These are phyloP conservation scores for Conus canariensis DNA, from an alignment of 2,888 invertebrate species.

Conservation along the genomic window DNA sequence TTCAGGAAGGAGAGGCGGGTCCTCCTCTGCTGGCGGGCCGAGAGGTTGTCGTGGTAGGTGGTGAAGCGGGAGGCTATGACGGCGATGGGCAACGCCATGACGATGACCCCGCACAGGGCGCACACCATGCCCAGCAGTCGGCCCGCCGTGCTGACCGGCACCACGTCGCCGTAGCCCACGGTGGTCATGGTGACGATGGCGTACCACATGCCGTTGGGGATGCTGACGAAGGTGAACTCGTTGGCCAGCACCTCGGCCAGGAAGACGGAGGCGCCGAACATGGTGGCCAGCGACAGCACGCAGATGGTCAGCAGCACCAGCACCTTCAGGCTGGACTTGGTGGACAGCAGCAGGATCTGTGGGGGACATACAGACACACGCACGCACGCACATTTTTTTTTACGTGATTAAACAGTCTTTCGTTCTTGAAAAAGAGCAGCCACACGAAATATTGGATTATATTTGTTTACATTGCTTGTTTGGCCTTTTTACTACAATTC, in stretches of 20 bases:
- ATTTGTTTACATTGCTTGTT: no score
- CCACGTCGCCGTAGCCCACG: conserved; percentile 48
- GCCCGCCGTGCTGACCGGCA: conserved; percentile 30
- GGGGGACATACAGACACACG: not conserved
- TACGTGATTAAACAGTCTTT: conserved; percentile 46
- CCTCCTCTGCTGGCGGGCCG: not conserved
- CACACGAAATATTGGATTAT: not conserved
- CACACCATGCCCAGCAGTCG: conserved; percentile 40
- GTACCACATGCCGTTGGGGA: conserved; percentile 44
- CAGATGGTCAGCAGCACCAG: conserved; percentile 62
- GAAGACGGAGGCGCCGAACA: conserved; percentile 21
- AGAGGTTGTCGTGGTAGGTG: conserved; percentile 66
- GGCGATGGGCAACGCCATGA: conserved; percentile 45
- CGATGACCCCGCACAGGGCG: conserved; percentile 38
- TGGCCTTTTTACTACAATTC: no score
- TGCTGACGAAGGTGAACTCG: conserved; percentile 12
- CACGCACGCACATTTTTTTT: not conserved
- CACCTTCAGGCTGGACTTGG: conserved; percentile 65
- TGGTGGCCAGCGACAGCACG: conserved; percentile 16
- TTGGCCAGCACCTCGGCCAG: conserved; percentile 24
- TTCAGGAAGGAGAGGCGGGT: not conserved
- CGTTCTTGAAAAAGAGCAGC: not conserved
- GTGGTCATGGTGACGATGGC: conserved; percentile 50
- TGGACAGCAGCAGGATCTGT: conserved; percentile 64
- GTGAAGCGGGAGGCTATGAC: conserved; percentile 67